These are phyloP conservation scores for Oryzias sinensis DNA, from an alignment of 2,797 vertebrate genomes.

Conservation along the genomic window DNA sequence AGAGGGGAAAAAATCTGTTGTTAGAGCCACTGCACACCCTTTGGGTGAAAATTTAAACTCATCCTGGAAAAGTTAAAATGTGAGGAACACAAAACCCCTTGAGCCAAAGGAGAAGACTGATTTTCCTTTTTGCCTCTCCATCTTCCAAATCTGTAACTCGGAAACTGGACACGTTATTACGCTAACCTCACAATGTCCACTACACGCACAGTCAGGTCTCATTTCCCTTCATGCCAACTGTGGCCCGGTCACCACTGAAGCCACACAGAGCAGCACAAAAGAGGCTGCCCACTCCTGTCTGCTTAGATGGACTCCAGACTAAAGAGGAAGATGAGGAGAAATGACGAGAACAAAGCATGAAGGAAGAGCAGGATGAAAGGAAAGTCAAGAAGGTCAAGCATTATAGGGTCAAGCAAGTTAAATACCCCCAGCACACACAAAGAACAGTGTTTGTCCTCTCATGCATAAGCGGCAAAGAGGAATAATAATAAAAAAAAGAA, in stretches of 20 bases:
- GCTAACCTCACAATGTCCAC: slow-evolving; percentile 62
- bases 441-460: slow-evolving; percentile 37
- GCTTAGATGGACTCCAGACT: slow-evolving; percentile 54
- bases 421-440: slow-evolving; percentile 40
- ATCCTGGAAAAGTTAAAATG: slow-evolving; percentile 42
- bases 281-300: slow-evolving; percentile 59
- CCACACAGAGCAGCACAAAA: slow-evolving; percentile 63
- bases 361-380: slow-evolving; percentile 1
- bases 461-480: slow-evolving; percentile 40
- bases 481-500: slow-evolving; percentile 23
- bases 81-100: slow-evolving; percentile 45
- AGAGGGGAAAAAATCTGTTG: slow-evolving; percentile 20
- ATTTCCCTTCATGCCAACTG: slow-evolving; percentile 66
- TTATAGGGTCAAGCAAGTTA: slow-evolving; percentile 36
- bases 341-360: slow-evolving; percentile 15
- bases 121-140: slow-evolving; percentile 16
- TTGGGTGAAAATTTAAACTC: slow-evolving; percentile 58
- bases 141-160: slow-evolving; percentile 55
- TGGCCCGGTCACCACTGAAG: slow-evolving; percentile 58
- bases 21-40: slow-evolving; percentile 64
- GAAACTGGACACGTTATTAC: slow-evolving; percentile 69
- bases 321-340: slow-evolving; percentile 21
- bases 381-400: background rate
- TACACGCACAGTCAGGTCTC: slow-evolving; percentile 68
- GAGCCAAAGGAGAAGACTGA: slow-evolving; percentile 41